phyloP scores from a whole-genome alignment of 2,797 vertebrate species.

The Tapirus indicus region DNA sequence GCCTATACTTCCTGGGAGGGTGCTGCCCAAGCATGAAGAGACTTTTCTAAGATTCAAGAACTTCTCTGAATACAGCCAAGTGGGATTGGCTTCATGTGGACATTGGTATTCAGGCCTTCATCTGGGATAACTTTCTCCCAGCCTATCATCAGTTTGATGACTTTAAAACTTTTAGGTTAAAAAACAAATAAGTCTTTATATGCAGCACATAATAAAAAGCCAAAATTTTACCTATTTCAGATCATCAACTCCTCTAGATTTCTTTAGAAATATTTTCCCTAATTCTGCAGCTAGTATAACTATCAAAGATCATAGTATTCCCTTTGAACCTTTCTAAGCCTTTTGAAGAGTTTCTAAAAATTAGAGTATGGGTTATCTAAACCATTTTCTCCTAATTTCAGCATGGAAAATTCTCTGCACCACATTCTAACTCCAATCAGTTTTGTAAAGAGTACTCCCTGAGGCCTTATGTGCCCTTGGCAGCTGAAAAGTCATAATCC shows the following conservation, averaged over 20 bases:
- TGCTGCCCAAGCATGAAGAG: not conserved
- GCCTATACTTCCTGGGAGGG: not conserved
- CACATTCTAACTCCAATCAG: not conserved
- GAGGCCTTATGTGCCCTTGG: not conserved
- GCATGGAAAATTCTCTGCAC: not conserved
- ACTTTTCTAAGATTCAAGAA: not conserved
- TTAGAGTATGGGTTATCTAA: not conserved
- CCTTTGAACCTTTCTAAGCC: not conserved
- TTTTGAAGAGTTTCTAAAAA: conserved; percentile 44
- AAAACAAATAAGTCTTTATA: conserved; percentile 37
- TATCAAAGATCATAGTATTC: not conserved
- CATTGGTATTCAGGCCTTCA: not conserved
- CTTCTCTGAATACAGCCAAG: not conserved
- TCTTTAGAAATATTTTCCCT: not conserved
- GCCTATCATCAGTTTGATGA: not conserved
- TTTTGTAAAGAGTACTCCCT: not conserved
- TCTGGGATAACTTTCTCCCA: not conserved
- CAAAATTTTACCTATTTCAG: conserved; percentile 1
- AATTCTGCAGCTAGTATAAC: not conserved
- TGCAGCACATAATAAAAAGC: not conserved
- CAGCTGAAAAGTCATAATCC: not conserved
- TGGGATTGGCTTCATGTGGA: not conserved
- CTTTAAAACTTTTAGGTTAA: conserved; percentile 19
- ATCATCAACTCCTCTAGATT: not conserved
- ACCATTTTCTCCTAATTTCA: not conserved